Conservation (phyloP, 2,113 vertebrate species). For the Anthoscopus minutus region DNA sequence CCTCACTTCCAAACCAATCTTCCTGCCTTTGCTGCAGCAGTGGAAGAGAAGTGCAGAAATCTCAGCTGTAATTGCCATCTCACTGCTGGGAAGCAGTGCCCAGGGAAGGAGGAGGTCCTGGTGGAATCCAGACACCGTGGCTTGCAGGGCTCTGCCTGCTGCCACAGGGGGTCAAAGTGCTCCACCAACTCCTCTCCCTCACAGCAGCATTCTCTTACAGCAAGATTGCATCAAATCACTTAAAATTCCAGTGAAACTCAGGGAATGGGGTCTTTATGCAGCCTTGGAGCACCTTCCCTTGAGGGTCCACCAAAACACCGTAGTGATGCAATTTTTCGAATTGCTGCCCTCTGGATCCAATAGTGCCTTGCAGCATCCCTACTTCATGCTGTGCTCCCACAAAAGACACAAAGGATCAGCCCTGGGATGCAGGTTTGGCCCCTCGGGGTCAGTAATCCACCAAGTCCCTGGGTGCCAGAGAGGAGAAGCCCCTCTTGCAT, state of each 20-base stretch:
- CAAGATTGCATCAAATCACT: background rate
- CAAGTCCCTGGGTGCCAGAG: background rate
- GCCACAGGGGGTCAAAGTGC: background rate
- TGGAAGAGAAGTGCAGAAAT: background rate
- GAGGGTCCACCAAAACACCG: rapidly evolving
- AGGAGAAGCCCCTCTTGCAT: background rate
- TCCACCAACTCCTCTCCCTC: background rate
- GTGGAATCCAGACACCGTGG: background rate
- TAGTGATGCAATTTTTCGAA: rapidly evolving
- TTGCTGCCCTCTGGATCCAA: background rate
- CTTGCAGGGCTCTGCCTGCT: background rate
- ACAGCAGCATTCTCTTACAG: background rate
- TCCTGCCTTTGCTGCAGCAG: background rate
- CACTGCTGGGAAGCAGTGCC: rapidly evolving
- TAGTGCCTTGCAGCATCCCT: background rate
- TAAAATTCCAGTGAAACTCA: background rate
- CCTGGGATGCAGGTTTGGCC: background rate
- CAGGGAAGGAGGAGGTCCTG: background rate
- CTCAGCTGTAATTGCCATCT: background rate
- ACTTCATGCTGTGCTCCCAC: background rate
- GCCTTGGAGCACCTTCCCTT: background rate
- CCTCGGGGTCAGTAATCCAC: background rate
- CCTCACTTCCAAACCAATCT: background rate
- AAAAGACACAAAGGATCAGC: background rate
- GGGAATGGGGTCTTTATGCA: background rate